Evolutionary conservation across 2,113 vertebrate species (phyloP).

Genomic region (Periophthalmodon schlosseri): DNA sequence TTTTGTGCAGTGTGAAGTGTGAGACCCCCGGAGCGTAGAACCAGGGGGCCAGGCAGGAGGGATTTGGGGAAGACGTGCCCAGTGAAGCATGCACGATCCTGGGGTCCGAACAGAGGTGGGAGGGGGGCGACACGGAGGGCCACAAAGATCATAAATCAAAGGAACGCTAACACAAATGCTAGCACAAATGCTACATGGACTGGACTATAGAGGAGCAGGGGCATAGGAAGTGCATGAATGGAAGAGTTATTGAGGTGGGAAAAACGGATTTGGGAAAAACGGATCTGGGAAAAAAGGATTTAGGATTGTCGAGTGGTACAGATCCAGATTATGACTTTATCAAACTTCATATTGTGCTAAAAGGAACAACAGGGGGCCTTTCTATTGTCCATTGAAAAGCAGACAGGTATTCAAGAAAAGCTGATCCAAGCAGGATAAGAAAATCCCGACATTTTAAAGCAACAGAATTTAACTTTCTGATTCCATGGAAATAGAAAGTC

Average conservation of each 20-base stretch:
- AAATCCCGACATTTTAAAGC: too few relatives aligned
- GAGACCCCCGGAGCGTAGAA: slow-evolving; percentile 20
- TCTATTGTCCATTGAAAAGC: too few relatives aligned
- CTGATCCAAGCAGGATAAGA: too few relatives aligned
- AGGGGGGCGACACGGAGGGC: slow-evolving; percentile 58
- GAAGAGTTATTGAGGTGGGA: not conserved
- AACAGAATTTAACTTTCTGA: too few relatives aligned
- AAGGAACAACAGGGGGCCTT: not conserved
- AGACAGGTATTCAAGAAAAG: too few relatives aligned
- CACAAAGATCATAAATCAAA: slow-evolving; percentile 73
- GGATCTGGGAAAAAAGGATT: not conserved
- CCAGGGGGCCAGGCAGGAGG: slow-evolving; percentile 13
- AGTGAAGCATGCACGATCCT: slow-evolving; percentile 63
- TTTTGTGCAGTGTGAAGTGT: not conserved
- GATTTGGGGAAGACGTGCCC: slow-evolving; percentile 51
- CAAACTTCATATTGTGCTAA: not conserved
- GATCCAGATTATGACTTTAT: not conserved
- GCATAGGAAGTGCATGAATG: not conserved
- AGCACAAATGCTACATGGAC: slow-evolving; percentile 52
- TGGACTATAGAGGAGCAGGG: not conserved
- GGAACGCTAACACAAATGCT: slow-evolving; percentile 54
- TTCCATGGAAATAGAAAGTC: too few relatives aligned
- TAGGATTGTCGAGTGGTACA: not conserved
- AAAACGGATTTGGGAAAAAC: too few relatives aligned
- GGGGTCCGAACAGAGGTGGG: slow-evolving; percentile 46